Evolutionary conservation across 2,888 invertebrate species (phyloP), one percentile per base, ranked within the genome.

Genomic region (Xylocampa areola): DNA sequence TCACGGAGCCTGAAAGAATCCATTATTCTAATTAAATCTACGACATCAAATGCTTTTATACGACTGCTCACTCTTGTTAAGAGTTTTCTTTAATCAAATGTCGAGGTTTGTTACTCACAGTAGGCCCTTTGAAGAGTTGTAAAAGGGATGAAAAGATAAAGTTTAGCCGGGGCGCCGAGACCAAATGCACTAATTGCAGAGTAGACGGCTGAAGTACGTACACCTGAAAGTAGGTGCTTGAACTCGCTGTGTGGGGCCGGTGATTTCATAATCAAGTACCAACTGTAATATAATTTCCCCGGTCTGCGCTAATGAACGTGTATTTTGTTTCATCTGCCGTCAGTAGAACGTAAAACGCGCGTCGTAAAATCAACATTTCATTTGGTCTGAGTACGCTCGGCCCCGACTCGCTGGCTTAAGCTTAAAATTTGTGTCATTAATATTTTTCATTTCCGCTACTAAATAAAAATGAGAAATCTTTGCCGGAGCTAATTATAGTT

Each of bases 291-390:
- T 89, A 86, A 91, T 91, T 90, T 90, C 82, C 84, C 32, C 80
- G 82, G 84, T 85, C 81, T 82, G 84, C 88, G 83, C 89, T 91
- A 92, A 92, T 91, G 91, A 92, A 91, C 88, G 88, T 90, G 86
- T 90, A 92, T 91, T 92, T 92, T 91, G 90, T 91, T 91, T 91
- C 90, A 87, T 90, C 87, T 87, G 85, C 85, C 86, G 86, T 77
- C 84, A 80, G 82, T 76, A 80, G 77, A 77, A 84, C 80, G 85
- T 86, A 85, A 85, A 86, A 82, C 82, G 81, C 77, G 81, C 84
- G 81, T 82, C 82, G 84, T 84, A 86, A 89, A 90, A 89, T 90
- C 88, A 90, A 90, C 89, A 87, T 89, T 88, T 89, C 85, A 86
- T 87, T 89, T 82, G 80, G 79, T 73, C 76, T 68, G 81, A 80